Percentiles rank a stretch among this genome's conserved stretches.
phyloP scores from a whole-genome alignment of 2,113 vertebrate genomes.

The Nycticorax nycticorax region DNA sequence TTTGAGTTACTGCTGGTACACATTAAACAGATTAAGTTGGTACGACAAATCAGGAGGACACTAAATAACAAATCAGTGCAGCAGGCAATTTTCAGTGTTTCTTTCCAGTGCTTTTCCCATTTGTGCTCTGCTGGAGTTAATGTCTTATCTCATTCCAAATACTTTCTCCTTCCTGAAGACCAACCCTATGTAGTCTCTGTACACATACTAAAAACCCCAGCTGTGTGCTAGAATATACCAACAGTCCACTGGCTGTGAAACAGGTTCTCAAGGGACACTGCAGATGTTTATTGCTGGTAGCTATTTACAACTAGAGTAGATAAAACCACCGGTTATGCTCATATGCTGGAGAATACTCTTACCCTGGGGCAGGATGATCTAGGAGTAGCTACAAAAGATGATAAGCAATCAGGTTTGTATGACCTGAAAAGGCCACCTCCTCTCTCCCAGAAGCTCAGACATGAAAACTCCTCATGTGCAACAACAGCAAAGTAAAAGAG shows the following conservation, averaged over 20 bases:
- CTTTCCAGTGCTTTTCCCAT: neutral
- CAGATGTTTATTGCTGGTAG: neutral
- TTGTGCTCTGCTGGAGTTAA: neutral
- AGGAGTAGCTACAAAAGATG: neutral
- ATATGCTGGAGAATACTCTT: neutral
- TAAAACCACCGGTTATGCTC: neutral
- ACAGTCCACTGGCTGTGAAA: neutral
- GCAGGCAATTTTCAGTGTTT: neutral
- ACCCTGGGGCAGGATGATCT: neutral
- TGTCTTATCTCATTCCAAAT: neutral
- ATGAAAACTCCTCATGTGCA: neutral
- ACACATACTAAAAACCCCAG: neutral
- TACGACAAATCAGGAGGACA: neutral
- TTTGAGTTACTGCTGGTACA: neutral
- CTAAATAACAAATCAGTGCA: neutral
- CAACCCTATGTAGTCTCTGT: neutral
- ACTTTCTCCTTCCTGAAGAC: neutral
- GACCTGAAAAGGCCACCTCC: neutral
- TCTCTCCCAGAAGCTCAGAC: neutral
- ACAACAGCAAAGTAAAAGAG: neutral
- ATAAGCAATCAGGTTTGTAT: neutral
- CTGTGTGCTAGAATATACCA: neutral
- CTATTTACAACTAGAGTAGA: neutral
- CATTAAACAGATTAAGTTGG: neutral
- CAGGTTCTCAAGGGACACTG: neutral